These are phyloP conservation scores for Austrofundulus limnaeus DNA, from an alignment of 2,113 vertebrate species.

Conservation along the genomic window DNA sequence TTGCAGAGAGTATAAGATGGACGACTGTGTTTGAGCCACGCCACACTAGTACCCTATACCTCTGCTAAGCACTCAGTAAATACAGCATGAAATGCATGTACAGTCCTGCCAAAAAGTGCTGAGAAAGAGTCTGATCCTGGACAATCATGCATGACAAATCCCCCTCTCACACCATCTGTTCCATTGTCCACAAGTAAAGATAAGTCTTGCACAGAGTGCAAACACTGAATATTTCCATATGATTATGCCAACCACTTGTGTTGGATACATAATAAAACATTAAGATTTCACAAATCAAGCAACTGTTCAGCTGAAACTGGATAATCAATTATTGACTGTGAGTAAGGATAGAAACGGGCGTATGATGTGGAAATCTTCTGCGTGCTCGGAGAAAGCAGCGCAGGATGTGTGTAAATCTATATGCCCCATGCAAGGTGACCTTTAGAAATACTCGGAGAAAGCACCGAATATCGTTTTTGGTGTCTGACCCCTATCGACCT, in stretches of 20 bases:
- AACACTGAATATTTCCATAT: conserved; percentile 44
- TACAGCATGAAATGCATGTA: conserved; percentile 60
- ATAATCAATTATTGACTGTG: conserved; percentile 32
- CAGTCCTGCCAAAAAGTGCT: conserved; percentile 68
- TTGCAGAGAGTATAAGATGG: conserved; percentile 21
- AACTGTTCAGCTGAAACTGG: conserved; percentile 13
- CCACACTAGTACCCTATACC: conserved; percentile 38
- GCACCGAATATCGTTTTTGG: conserved; percentile 43
- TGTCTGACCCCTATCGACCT: conserved; percentile 55
- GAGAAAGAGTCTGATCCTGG: conserved; percentile 64
- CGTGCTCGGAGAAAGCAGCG: conserved; percentile 14
- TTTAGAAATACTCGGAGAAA: conserved; percentile 57
- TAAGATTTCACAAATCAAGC: conserved; percentile 42
- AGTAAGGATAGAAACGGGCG: background rate
- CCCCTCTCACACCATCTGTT: conserved; percentile 71
- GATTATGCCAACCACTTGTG: conserved; percentile 45
- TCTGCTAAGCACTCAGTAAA: conserved; percentile 49
- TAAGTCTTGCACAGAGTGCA: conserved; percentile 61
- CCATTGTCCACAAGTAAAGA: conserved; percentile 72
- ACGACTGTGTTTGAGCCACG: conserved; percentile 20
- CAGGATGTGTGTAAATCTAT: conserved; percentile 34
- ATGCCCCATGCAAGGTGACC: conserved; percentile 48
- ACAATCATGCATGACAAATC: conserved; percentile 73
- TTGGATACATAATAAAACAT: conserved; percentile 48
- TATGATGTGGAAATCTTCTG: conserved; percentile 5